Evolutionary conservation across 2,797 vertebrate species (phyloP).

Genomic region (Synanceia verrucosa): DNA sequence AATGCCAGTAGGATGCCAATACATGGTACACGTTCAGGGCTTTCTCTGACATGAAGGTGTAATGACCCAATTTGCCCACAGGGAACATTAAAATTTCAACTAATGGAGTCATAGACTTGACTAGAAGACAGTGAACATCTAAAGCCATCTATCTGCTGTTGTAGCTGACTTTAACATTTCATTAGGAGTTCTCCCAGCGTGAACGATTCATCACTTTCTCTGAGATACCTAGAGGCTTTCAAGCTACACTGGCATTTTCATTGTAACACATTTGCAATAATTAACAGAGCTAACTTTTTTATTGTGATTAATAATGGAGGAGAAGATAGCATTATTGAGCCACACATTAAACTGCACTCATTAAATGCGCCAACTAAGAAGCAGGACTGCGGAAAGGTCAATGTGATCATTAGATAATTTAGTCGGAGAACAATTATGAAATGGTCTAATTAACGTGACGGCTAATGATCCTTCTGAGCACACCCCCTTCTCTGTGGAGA

Average conservation of each 20-base stretch:
- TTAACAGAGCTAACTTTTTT: slow-evolving; percentile 75
- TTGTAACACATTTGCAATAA: slow-evolving; percentile 72
- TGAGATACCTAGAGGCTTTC: slow-evolving; percentile 52
- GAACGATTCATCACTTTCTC: slow-evolving; percentile 49
- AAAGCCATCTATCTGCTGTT: slow-evolving; percentile 40
- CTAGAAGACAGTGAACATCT: slow-evolving; percentile 37
- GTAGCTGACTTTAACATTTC: slow-evolving; percentile 35
- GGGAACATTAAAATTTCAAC: slow-evolving; percentile 70
- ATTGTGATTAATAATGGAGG: slow-evolving; percentile 75
- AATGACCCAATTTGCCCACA: slow-evolving; percentile 59
- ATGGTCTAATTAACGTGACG: slow-evolving; percentile 61
- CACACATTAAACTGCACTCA: slow-evolving; percentile 64
- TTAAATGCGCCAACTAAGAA: slow-evolving; percentile 64
- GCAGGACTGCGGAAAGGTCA: slow-evolving; percentile 70
- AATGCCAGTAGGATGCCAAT: slow-evolving; percentile 30
- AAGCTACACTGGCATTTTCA: slow-evolving; percentile 65
- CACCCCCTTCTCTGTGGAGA: slow-evolving; percentile 28
- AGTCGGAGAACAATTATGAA: slow-evolving; percentile 68
- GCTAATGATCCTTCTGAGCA: slow-evolving; percentile 36
- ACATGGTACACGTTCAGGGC: slow-evolving; percentile 29
- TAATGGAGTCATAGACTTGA: slow-evolving; percentile 55
- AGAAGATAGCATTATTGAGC: slow-evolving; percentile 69
- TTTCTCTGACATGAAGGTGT: slow-evolving; percentile 49
- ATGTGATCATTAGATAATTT: slow-evolving; percentile 70
- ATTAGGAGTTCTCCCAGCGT: slow-evolving; percentile 26